phyloP scores from a whole-genome alignment of 2,888 invertebrate genomes.

The Geotrupes spiniger region DNA sequence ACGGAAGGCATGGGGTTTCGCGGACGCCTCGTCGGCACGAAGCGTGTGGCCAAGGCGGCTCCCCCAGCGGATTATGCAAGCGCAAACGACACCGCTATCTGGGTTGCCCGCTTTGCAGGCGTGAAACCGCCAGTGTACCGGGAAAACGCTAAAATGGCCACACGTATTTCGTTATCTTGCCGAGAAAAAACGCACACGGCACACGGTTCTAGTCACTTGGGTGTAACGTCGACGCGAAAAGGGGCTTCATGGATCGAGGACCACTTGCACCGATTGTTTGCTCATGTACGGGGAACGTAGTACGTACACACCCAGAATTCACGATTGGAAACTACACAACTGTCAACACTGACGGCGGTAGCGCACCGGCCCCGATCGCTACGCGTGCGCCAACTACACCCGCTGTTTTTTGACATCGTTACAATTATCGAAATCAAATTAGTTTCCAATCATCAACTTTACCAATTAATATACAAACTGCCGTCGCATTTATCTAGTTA shows the following conservation, averaged over 20 bases:
- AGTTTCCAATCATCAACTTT: too few species aligned
- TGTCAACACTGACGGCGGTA: constrained; percentile 30
- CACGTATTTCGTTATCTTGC: constrained; percentile 8
- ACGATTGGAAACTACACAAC: constrained; percentile 27
- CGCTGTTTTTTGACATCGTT: constrained; percentile 1
- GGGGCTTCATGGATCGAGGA: too few species aligned
- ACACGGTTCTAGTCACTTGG: too few species aligned
- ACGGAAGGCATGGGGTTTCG: constrained; percentile 26
- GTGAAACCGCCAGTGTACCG: constrained; percentile 21
- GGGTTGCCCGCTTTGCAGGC: constrained; percentile 40
- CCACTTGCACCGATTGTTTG: too few species aligned
- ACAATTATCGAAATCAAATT: neutral
- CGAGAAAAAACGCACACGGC: neutral
- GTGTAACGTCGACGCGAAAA: too few species aligned
- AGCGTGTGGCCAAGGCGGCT: constrained; percentile 27
- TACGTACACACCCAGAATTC: constrained; percentile 31
- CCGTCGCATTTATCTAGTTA: too few species aligned
- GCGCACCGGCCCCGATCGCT: constrained; percentile 26
- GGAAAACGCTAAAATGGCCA: constrained; percentile 20
- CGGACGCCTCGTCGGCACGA: constrained; percentile 19
- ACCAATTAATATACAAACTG: too few species aligned
- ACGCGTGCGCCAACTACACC: constrained; percentile 26
- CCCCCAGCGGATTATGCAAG: constrained; percentile 32
- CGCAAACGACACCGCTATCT: constrained; percentile 29
- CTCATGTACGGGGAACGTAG: neutral